A percentile compares a stretch with the other conserved stretches of the same genome.
phyloP scores from a whole-genome alignment of 2,888 invertebrate genomes.

The Eupsilia transversa region DNA sequence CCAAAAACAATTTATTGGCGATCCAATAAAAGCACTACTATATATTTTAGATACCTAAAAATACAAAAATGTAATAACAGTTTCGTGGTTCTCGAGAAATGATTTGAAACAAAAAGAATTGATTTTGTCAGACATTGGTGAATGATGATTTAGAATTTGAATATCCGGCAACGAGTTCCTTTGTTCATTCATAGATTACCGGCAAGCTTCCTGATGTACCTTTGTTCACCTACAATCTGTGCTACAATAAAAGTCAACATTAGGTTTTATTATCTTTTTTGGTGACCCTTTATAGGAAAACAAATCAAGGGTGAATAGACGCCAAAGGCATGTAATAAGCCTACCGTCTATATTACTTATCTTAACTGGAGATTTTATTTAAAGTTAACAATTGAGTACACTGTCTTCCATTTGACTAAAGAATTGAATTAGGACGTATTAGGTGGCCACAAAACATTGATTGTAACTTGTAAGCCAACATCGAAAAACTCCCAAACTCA shows the following conservation, averaged over 20 bases:
- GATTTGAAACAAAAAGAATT: constrained; percentile 56
- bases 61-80: constrained; percentile 37
- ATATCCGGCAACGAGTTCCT: constrained; percentile 59
- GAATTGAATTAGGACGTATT: background rate
- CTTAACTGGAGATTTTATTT: background rate
- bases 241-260: background rate
- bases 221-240: background rate
- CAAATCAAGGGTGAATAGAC: constrained; percentile 3
- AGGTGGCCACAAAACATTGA: background rate
- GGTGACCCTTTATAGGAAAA: background rate
- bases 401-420: background rate
- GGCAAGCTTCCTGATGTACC: constrained; percentile 7
- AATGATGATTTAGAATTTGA: constrained; percentile 65
- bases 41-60: constrained; percentile 22
- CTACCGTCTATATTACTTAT: background rate
- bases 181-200: constrained; percentile 53
- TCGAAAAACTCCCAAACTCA: constrained; percentile 4
- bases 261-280: background rate
- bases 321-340: background rate
- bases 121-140: constrained; percentile 65
- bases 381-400: background rate
- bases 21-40: constrained; percentile 35
- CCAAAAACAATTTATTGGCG: constrained; percentile 35
- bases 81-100: constrained; percentile 42
- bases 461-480: background rate